These are phyloP conservation scores for Amorpha juglandis DNA, from an alignment of 2,888 invertebrate genomes.

Conservation along the genomic window DNA sequence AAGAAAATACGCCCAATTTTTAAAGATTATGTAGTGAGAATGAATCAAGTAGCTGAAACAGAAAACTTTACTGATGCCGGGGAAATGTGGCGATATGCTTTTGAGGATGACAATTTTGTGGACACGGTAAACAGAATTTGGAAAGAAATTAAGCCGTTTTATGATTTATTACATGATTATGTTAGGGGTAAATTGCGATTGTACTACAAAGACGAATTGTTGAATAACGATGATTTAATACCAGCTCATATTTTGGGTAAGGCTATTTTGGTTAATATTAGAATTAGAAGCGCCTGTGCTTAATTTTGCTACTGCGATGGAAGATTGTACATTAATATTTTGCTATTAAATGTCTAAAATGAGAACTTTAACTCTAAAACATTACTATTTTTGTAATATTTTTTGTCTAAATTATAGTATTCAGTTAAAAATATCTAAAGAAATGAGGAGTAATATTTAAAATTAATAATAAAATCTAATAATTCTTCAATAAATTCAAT, in stretches of 20 bases:
- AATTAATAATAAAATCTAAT: too few species aligned
- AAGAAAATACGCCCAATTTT: conserved; percentile 85
- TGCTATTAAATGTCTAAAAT: not conserved
- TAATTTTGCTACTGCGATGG: not conserved
- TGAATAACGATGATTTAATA: conserved; percentile 78
- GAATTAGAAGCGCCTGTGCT: not conserved
- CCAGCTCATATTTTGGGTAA: conserved; percentile 89
- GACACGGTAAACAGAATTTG: conserved; percentile 79
- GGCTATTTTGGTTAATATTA: conserved; percentile 32
- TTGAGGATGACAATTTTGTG: conserved; percentile 71
- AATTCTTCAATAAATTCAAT: too few species aligned
- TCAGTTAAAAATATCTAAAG: too few species aligned
- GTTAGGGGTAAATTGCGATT: conserved; percentile 82
- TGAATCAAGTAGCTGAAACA: conserved; percentile 84
- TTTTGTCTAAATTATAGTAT: too few species aligned
- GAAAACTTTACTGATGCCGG: conserved; percentile 81
- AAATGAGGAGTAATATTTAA: too few species aligned
- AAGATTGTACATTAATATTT: not conserved
- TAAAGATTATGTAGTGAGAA: conserved; percentile 84
- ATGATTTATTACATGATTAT: conserved; percentile 86
- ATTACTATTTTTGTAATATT: too few species aligned
- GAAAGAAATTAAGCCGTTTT: conserved; percentile 86
- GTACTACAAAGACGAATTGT: conserved; percentile 75
- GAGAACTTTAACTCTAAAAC: not conserved
- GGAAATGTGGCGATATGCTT: conserved; percentile 76